Evolutionary conservation across 2,888 invertebrate genomes (phyloP).

Genomic region (Cremastinae sp.): DNA sequence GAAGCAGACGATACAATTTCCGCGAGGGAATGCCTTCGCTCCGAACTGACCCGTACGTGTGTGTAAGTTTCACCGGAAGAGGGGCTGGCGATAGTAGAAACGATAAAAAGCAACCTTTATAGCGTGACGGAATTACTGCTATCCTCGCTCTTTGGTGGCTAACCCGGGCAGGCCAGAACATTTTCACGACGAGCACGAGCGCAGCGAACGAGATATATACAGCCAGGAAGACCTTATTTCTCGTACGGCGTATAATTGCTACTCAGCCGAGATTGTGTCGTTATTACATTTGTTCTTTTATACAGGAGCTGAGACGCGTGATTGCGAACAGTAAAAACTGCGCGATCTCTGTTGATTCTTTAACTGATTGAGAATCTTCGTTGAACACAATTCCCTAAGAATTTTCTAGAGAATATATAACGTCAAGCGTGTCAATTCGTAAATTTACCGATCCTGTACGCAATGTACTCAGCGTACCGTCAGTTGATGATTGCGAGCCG

Average conservation of each 20-base stretch:
- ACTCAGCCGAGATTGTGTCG: conserved; percentile 67
- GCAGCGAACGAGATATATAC: conserved; percentile 29
- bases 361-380: conserved; percentile 16
- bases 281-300: conserved; percentile 62
- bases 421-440: neutral
- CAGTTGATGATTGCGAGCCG: conserved; percentile 33
- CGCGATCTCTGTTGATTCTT: conserved; percentile 7
- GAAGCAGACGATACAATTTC: conserved; percentile 17
- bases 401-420: conserved; percentile 26
- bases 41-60: conserved; percentile 51
- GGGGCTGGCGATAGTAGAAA: conserved; percentile 63
- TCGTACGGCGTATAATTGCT: conserved; percentile 71
- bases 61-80: conserved; percentile 32
- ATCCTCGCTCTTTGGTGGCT: conserved; percentile 64
- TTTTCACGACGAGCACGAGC: conserved; percentile 56
- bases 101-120: conserved; percentile 77
- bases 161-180: conserved; percentile 61
- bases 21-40: conserved; percentile 27
- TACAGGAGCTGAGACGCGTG: conserved; percentile 8
- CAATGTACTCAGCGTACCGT: neutral
- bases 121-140: conserved; percentile 76
- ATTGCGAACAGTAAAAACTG: conserved; percentile 45
- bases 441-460: conserved; percentile 39
- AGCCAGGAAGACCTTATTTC: conserved; percentile 60
- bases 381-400: conserved; percentile 21